Evolutionary conservation across 2,113 vertebrate species (phyloP).

Genomic region (Pteropus alecto): DNA sequence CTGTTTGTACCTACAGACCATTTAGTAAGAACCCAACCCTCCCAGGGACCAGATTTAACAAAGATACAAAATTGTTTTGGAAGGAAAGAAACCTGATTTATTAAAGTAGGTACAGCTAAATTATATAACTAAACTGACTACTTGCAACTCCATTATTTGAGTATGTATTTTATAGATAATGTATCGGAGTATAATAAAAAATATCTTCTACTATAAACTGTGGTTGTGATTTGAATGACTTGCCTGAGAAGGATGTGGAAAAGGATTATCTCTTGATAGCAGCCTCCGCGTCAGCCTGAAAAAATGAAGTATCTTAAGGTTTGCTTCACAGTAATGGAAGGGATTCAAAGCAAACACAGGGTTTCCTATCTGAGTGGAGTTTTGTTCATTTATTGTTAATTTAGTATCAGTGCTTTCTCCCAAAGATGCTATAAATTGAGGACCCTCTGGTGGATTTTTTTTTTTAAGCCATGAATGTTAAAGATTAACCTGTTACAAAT

Average conservation of each 20-base stretch:
- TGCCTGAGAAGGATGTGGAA: too few species aligned
- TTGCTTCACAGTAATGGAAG: neutral
- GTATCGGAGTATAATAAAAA: too few species aligned
- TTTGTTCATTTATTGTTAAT: neutral
- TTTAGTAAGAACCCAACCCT: neutral
- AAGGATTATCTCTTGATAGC: too few species aligned
- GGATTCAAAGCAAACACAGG: neutral
- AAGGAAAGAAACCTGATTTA: neutral
- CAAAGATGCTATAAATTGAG: neutral
- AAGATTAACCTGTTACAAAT: neutral
- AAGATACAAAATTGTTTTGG: neutral
- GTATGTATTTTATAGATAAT: too few species aligned
- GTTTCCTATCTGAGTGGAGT: neutral
- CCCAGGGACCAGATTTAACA: neutral
- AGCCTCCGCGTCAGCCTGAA: neutral
- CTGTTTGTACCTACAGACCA: neutral
- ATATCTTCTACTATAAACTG: too few species aligned
- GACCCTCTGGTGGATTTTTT: neutral
- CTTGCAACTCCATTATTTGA: too few species aligned
- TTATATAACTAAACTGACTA: neutral
- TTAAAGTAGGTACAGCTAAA: neutral
- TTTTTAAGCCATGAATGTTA: neutral
- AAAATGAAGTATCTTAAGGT: neutral
- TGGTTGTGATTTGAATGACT: too few species aligned
- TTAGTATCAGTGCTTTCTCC: neutral